phyloP scores from a whole-genome alignment of 2,888 invertebrate genomes.

The Nysson spinosus region DNA sequence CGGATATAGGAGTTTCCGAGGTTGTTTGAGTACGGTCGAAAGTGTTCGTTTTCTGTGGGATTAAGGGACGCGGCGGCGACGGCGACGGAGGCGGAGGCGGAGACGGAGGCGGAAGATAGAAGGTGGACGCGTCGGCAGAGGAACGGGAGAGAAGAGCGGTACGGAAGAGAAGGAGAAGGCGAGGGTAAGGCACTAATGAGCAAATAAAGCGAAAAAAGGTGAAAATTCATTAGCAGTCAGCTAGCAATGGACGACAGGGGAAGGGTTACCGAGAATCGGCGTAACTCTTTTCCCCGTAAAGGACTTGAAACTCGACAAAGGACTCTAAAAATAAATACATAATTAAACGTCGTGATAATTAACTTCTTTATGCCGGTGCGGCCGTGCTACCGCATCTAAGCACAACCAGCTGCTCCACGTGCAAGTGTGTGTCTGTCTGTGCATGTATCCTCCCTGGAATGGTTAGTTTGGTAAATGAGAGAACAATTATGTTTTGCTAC shows the following conservation, averaged over 20 bases:
- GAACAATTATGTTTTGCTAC: too few relatives aligned
- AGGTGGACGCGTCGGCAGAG: conserved; percentile 21
- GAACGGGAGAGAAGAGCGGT: conserved; percentile 7
- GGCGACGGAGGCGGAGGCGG: conserved; percentile 10
- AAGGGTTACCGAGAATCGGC: conserved; percentile 72
- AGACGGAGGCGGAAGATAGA: conserved; percentile 16
- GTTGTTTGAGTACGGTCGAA: conserved; percentile 17
- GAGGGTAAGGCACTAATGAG: conserved; percentile 71
- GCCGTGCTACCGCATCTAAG: conserved; percentile 35
- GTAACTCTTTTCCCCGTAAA: conserved; percentile 71
- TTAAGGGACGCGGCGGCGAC: conserved; percentile 24
- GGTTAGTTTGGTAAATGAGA: too few relatives aligned
- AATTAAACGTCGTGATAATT: conserved; percentile 74
- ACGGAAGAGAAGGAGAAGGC: conserved; percentile 39
- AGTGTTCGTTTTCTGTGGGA: conserved; percentile 26
- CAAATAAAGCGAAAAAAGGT: conserved; percentile 70
- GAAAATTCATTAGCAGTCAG: conserved; percentile 74
- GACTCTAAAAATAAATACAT: conserved; percentile 74
- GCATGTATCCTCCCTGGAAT: background rate
- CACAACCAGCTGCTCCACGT: background rate
- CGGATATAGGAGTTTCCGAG: conserved; percentile 25
- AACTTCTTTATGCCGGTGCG: conserved; percentile 68
- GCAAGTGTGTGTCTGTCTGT: background rate
- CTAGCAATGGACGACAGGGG: conserved; percentile 59
- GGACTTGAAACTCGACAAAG: conserved; percentile 65